Conservation (phyloP, 2,888 invertebrate genomes). For the Lasiommata megera region DNA sequence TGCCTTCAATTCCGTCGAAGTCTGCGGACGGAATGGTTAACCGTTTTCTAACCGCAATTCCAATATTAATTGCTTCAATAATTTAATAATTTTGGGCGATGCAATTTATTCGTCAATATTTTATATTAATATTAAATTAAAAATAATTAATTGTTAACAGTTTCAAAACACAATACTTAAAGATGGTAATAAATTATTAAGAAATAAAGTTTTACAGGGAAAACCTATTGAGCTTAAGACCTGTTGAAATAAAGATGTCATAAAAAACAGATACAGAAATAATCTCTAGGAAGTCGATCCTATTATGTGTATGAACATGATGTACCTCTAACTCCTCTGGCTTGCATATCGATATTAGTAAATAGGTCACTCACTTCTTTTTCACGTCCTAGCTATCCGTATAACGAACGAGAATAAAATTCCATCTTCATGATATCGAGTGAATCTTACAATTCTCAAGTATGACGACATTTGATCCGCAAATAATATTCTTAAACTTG, state of each 20-base stretch:
- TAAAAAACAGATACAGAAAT: too few relatives aligned
- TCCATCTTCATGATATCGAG: not conserved
- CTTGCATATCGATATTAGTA: constrained; percentile 7
- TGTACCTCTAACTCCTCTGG: not conserved
- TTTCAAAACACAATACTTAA: too few relatives aligned
- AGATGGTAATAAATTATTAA: too few relatives aligned
- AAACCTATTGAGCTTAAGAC: too few relatives aligned
- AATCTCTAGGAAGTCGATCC: not conserved
- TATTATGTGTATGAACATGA: not conserved
- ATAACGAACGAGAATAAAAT: not conserved
- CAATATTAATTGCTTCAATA: constrained; percentile 6
- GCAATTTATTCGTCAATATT: too few relatives aligned
- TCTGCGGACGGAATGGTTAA: constrained; percentile 3
- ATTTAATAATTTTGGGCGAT: not conserved
- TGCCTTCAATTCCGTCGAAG: not conserved
- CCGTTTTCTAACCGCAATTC: not conserved
- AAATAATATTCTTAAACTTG: too few relatives aligned
- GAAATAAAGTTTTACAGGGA: too few relatives aligned
- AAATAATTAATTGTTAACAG: too few relatives aligned
- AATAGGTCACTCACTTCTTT: constrained; percentile 1
- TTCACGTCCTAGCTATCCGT: not conserved
- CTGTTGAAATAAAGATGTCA: too few relatives aligned
- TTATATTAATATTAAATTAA: too few relatives aligned
- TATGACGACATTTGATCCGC: not conserved
- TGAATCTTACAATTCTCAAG: not conserved